A percentile compares a stretch with the other conserved stretches of the same genome.
phyloP scores from a whole-genome alignment of 2,113 vertebrate species.

The Australoheros scitulus region DNA sequence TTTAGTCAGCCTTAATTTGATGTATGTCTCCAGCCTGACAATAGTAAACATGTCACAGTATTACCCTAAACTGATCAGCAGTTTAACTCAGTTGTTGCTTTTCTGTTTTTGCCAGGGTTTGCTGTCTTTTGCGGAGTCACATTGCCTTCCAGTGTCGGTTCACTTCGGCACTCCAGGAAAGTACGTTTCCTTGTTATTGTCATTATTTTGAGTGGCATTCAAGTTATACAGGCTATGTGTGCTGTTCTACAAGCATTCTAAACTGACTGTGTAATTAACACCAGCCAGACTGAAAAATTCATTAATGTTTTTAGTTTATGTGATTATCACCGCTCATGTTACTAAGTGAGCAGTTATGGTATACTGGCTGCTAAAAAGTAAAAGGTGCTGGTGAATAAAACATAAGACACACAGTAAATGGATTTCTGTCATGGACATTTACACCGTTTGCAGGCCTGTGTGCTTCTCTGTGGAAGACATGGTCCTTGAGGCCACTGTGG shows the following conservation, averaged over 20 bases:
- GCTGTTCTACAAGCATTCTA: neutral
- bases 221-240: neutral
- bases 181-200: constrained; percentile 73
- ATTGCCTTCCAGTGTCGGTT: constrained; percentile 79
- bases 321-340: neutral
- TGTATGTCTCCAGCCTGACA: constrained; percentile 2
- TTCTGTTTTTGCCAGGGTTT: constrained; percentile 81
- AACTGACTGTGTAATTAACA: neutral
- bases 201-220: neutral
- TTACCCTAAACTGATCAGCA: neutral
- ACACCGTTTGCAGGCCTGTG: constrained; percentile 81
- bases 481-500: constrained; percentile 86
- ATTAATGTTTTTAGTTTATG: neutral
- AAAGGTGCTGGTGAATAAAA: neutral
- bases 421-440: neutral
- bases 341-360: neutral
- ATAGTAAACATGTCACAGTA: neutral
- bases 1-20: constrained; percentile 27
- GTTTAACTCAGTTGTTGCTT: neutral
- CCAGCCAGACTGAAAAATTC: neutral
- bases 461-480: constrained; percentile 86
- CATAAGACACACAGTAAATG: neutral
- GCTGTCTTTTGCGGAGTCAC: constrained; percentile 86
- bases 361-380: neutral
- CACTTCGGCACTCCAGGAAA: constrained; percentile 85